A percentile compares a stretch with the other conserved stretches of the same genome.
Conservation (phyloP, 2,888 invertebrate genomes). For the Ctenicera cuprea region DNA sequence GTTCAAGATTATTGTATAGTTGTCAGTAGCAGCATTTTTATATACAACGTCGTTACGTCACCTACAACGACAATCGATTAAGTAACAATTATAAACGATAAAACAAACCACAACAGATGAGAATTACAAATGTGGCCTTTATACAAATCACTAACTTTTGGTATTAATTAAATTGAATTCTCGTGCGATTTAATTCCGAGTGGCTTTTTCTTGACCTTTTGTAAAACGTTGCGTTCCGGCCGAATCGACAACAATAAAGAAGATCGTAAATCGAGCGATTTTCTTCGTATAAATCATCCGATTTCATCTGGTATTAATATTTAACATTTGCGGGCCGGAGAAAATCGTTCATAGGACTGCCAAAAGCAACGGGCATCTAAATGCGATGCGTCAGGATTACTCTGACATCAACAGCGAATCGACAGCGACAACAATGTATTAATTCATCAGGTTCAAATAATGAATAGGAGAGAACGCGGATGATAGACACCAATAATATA, state of each 20-base stretch:
- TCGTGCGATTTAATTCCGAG: neutral
- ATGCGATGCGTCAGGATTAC: conserved; percentile 31
- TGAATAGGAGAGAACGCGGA: conserved; percentile 14
- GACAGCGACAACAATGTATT: conserved; percentile 31
- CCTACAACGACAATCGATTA: too few relatives aligned
- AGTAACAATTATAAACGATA: too few relatives aligned
- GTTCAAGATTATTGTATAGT: too few relatives aligned
- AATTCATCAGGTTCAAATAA: conserved; percentile 28
- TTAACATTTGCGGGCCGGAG: conserved; percentile 27
- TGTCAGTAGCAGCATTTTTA: too few relatives aligned
- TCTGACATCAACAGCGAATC: conserved; percentile 8
- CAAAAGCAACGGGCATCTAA: conserved; percentile 28
- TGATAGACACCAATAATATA: conserved; percentile 23
- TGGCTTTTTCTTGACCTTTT: conserved; percentile 3
- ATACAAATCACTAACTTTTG: neutral
- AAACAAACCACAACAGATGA: neutral
- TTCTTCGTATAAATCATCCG: conserved; percentile 42
- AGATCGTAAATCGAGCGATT: conserved; percentile 37
- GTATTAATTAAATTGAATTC: neutral
- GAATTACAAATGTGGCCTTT: too few relatives aligned
- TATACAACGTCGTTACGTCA: too few relatives aligned
- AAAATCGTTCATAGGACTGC: conserved; percentile 29
- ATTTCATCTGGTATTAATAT: conserved; percentile 42
- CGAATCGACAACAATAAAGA: conserved; percentile 30
- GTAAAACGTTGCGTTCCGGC: neutral